phyloP scores from a whole-genome alignment of 1,140 invertebrate species.

The Physella acuta region DNA sequence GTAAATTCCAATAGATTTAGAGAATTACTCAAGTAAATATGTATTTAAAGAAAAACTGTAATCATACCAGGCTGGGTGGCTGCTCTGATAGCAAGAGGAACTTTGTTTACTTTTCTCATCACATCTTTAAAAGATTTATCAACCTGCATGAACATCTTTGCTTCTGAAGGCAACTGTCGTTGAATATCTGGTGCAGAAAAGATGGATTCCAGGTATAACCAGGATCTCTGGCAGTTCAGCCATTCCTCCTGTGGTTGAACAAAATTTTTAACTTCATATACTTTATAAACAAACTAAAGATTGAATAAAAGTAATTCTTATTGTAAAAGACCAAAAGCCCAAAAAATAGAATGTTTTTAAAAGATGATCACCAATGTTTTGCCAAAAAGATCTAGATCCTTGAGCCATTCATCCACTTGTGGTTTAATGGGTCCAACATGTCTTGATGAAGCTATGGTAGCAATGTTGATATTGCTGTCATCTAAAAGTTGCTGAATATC shows the following conservation, averaged over 20 bases:
- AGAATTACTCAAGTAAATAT: background rate
- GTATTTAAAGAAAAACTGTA: background rate
- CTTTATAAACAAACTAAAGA: no score
- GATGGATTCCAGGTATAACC: constrained; percentile 85
- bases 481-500: constrained; percentile 80
- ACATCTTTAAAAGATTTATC: constrained; percentile 86
- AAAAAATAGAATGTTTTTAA: no score
- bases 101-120: constrained; percentile 66
- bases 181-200: constrained; percentile 87
- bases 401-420: constrained; percentile 78
- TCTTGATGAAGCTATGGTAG: constrained; percentile 80
- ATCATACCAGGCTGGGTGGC: constrained; percentile 55
- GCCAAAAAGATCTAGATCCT: constrained; percentile 73
- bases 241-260: constrained; percentile 79
- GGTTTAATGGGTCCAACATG: constrained; percentile 80
- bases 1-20: background rate
- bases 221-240: constrained; percentile 80
- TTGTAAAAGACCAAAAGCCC: no score
- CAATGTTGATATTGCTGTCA: constrained; percentile 82
- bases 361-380: constrained; percentile 76
- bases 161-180: constrained; percentile 79
- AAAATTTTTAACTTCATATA: no score
- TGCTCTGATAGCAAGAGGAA: constrained; percentile 59
- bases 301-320: no score
- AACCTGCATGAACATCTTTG: constrained; percentile 79